Percentiles rank a stretch among this genome's conserved stretches.
Conservation (phyloP, 2,888 invertebrate genomes). For the Pantelozetes paolii region DNA sequence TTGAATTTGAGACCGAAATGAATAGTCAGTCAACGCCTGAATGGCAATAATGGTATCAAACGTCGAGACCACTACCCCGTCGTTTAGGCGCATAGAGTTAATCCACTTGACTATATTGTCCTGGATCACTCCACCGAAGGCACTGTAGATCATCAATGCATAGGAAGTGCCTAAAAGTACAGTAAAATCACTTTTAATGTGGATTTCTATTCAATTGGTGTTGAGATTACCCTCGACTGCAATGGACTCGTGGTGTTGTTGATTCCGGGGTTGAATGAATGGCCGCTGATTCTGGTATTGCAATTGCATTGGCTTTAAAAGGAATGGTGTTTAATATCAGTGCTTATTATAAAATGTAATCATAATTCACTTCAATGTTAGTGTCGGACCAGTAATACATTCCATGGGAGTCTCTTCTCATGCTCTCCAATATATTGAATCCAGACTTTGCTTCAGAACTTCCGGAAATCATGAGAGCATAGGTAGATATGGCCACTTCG, state of each 20-base stretch:
- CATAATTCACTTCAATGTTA: constrained; percentile 45
- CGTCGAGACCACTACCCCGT: constrained; percentile 54
- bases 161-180: constrained; percentile 55
- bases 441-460: constrained; percentile 54
- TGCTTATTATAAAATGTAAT: not conserved
- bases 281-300: constrained; percentile 54
- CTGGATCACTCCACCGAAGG: constrained; percentile 53
- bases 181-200: too few species aligned
- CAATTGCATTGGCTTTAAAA: constrained; percentile 44
- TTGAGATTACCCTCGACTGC: constrained; percentile 54
- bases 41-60: constrained; percentile 58
- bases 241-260: constrained; percentile 55
- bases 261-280: constrained; percentile 54
- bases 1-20: constrained; percentile 54
- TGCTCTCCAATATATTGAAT: constrained; percentile 50
- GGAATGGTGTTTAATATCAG: not conserved
- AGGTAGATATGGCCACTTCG: constrained; percentile 51
- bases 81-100: constrained; percentile 54
- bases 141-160: constrained; percentile 56
- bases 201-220: too few species aligned
- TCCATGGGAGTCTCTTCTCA: constrained; percentile 52
- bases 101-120: constrained; percentile 55
- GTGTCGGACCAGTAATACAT: constrained; percentile 54
- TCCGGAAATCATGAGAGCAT: constrained; percentile 55
- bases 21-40: constrained; percentile 57